Conservation (phyloP, 2,797 vertebrate species). For the Microcaecilia unicolor region DNA sequence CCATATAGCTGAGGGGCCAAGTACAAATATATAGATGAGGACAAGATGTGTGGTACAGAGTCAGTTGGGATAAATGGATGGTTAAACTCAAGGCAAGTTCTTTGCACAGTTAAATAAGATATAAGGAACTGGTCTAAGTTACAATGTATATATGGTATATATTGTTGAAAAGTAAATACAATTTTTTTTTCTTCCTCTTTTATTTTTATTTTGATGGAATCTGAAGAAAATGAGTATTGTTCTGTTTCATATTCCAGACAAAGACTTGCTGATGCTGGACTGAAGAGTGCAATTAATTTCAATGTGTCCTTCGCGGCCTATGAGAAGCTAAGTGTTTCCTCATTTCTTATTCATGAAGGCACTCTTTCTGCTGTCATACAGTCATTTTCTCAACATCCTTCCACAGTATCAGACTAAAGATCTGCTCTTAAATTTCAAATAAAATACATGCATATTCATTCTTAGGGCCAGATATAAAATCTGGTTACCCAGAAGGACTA, state of each 20-base stretch:
- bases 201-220: too few relatives aligned
- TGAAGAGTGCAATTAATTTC: constrained; percentile 27
- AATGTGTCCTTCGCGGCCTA: constrained; percentile 17
- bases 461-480: too few relatives aligned
- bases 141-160: too few relatives aligned
- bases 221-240: constrained; percentile 6
- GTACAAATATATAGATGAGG: too few relatives aligned
- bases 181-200: constrained; percentile 1
- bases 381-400: constrained; percentile 25
- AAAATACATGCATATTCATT: constrained; percentile 20
- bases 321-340: constrained; percentile 23
- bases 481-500: too few relatives aligned
- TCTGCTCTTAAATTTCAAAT: constrained; percentile 6
- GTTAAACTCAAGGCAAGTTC: too few relatives aligned
- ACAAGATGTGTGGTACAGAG: too few relatives aligned
- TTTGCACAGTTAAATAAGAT: too few relatives aligned
- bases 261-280: constrained; percentile 9
- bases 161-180: constrained; percentile 2
- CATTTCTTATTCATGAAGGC: constrained; percentile 41
- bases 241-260: not conserved
- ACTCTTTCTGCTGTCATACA: constrained; percentile 31
- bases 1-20: too few relatives aligned
- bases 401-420: constrained; percentile 20
- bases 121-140: too few relatives aligned
- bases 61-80: too few relatives aligned